phyloP scores from a whole-genome alignment of 2,888 invertebrate genomes.

The Bedellia somnulentella region DNA sequence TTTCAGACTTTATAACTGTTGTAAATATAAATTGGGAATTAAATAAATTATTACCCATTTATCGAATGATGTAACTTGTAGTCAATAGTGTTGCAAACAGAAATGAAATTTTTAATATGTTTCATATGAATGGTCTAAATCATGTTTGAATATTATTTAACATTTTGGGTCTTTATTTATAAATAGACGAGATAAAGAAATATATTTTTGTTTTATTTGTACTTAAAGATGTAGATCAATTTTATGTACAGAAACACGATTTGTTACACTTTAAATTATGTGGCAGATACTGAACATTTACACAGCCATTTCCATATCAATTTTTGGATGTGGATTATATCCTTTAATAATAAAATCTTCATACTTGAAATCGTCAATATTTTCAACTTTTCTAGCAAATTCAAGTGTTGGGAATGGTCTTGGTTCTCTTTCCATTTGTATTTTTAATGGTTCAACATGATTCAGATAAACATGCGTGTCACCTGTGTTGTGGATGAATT shows the following conservation, averaged over 20 bases:
- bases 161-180: conserved; percentile 13
- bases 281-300: too few species aligned
- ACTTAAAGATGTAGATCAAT: conserved; percentile 5
- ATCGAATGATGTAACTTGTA: too few species aligned
- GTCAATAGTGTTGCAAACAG: too few species aligned
- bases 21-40: too few species aligned
- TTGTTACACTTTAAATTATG: too few species aligned
- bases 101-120: too few species aligned
- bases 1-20: too few species aligned
- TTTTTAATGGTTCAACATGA: conserved; percentile 80
- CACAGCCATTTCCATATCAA: conserved; percentile 94
- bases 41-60: too few species aligned
- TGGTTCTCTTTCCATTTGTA: conserved; percentile 79
- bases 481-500: conserved; percentile 92
- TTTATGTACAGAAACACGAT: too few species aligned
- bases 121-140: too few species aligned
- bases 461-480: conserved; percentile 94
- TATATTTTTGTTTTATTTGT: conserved; percentile 10
- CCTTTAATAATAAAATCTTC: conserved; percentile 84
- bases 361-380: conserved; percentile 84
- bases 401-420: conserved; percentile 79
- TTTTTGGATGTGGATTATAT: conserved; percentile 88
- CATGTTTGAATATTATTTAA: conserved; percentile 24
- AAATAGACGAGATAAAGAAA: conserved; percentile 16
- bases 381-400: conserved; percentile 71